Evolutionary conservation across 2,888 invertebrate species (phyloP), one percentile per base, ranked within the genome.

Genomic region (Seladonia tumulorum): DNA sequence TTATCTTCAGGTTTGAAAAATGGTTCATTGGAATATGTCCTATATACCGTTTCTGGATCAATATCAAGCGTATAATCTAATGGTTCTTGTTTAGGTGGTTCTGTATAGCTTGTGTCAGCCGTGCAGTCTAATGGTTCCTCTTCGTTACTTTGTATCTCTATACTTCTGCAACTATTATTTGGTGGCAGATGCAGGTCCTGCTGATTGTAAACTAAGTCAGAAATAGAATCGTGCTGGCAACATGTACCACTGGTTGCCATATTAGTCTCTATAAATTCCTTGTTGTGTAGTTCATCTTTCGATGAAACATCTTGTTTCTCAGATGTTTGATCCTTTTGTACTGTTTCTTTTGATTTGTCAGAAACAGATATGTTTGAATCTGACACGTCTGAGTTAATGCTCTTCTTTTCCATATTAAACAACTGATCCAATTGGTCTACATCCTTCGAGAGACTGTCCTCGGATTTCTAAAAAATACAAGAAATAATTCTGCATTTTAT

Each of bases 71-170:
- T 92, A 78, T 91, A 92, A 87, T 93, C 92, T 77, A 93, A 66
- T 2, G 93, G 92, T 77, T 92, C 91, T 3, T 87, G 87, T 39
- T 91, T 86, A 25, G 80, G 12, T 57, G 75, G 68, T 35, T 81
- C 79, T n/a, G 68, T 47, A 25, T 88, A 84, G 82, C 66, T 77
- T 42, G 88, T 72, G n/a, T 92, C 90, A 5, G 91, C 85, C 16
- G 93, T 92, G 60, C 90, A 93, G 57, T 93, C 91, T 63, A 93
- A 82, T 1, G 92, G 92, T 70, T 93, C 89, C 22, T 88, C 90
- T 22, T 79, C 78, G 0, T 75, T 80, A 53, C 57, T 74, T 16
- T 84, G 70, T 5, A 35, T 45, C 1, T 89, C 88, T 42, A 79
- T 63, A 39, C 70, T 87, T 71, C 53, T 72, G n/a, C 85, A 84